Base-by-base conservation (phyloP, 2,888 invertebrate species). In the Agriotes lineatus region DNA sequence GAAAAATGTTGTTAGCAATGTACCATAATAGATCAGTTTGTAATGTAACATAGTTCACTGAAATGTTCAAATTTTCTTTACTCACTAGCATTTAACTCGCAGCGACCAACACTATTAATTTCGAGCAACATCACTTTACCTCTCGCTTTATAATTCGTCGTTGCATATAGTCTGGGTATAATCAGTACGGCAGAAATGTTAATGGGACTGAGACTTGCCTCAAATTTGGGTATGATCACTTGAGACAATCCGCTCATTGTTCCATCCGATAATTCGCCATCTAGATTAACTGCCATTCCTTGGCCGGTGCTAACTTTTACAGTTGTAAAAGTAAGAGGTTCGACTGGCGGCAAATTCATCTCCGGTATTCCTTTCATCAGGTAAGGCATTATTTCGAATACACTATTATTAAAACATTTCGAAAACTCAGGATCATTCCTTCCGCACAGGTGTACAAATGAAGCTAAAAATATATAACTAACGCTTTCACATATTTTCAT, bases 331-430 rank as follows among this genome's bases (percentile, higher is more conserved):
- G 72, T 45, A 57, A 81, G 71, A 19, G 82, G 82, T 2, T 83
- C 82, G n/a, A 83, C 71, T 7, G 79, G 50, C 2, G 80, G 78
- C 2, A 84, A 54, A 52, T 76, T 76, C 72, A 84, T 70, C 66
- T 81, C 81, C 4, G 82, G 81, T 39, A 82, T 75, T 4, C 82
- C 83, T 70, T 77, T 80, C 35, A 74, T 73, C 16, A 82, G 64
- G 63, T 72, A 73, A 0, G 81, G 79, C 33, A 71, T 73, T 2
- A 81, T 66, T 14, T 69, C 66, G 54, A 79, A 75, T 7, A 80
- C 72, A 9, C 79, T 77, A 4, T 79, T 74, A 10, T 78, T 39
- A 19, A 81, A 72, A 67, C 83, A 83, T 61, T 79, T 72, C 58
- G 76, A 76, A 12, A 82, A 66, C 10, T 82, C 73, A 9, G 79